Conservation (phyloP, 2,888 invertebrate genomes). For the Amphipyra tragopoginis region DNA sequence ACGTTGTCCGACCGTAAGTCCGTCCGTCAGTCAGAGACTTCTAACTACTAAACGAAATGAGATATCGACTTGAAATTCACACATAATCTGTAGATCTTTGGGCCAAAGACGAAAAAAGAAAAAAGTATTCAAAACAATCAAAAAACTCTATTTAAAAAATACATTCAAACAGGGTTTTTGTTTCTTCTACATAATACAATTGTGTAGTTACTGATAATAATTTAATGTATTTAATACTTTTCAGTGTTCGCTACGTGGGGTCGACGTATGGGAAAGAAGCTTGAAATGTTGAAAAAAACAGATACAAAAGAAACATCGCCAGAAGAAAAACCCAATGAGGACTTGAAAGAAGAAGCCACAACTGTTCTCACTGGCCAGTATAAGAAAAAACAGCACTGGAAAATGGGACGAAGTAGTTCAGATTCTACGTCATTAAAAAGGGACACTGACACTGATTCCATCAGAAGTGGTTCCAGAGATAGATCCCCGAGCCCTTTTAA, state of each 20-base stretch:
- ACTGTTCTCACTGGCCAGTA: constrained; percentile 80
- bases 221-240: constrained; percentile 43
- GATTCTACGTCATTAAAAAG: constrained; percentile 84
- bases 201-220: background rate
- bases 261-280: constrained; percentile 93
- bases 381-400: constrained; percentile 90
- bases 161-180: too few relatives aligned
- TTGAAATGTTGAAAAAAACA: constrained; percentile 92
- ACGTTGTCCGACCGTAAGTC: too few relatives aligned
- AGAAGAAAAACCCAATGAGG: constrained; percentile 73
- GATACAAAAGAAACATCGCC: constrained; percentile 90
- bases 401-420: constrained; percentile 89
- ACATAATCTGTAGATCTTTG: too few relatives aligned
- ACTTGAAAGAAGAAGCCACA: constrained; percentile 75
- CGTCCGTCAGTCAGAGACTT: too few relatives aligned
- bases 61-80: too few relatives aligned
- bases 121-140: too few relatives aligned
- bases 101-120: too few relatives aligned
- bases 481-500: constrained; percentile 92
- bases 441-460: constrained; percentile 86
- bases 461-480: constrained; percentile 85
- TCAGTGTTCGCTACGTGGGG: constrained; percentile 93
- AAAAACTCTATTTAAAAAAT: too few relatives aligned
- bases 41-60: too few relatives aligned
- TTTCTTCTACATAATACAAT: too few relatives aligned